phyloP scores from a whole-genome alignment of 2,797 vertebrate genomes.

The Leucoraja ocellata region DNA sequence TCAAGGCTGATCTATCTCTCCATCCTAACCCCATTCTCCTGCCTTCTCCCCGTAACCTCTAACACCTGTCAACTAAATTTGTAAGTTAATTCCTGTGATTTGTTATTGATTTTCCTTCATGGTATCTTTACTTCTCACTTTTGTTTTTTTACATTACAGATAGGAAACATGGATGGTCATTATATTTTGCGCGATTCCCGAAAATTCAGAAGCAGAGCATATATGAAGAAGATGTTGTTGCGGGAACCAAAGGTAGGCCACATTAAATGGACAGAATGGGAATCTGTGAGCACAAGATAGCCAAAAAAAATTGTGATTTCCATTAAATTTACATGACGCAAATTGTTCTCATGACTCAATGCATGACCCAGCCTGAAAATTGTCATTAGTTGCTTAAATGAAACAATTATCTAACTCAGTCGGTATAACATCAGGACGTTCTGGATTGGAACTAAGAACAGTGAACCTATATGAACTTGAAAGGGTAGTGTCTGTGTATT shows the following conservation, averaged over 20 bases:
- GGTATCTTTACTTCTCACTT: constrained; percentile 40
- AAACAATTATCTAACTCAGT: not conserved
- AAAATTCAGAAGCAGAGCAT: constrained; percentile 50
- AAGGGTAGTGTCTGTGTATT: not conserved
- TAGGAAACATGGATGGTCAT: constrained; percentile 50
- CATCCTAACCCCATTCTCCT: not conserved
- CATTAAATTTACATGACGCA: not conserved
- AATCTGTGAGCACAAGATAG: not conserved
- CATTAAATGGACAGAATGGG: constrained; percentile 8
- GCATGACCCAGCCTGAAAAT: not conserved
- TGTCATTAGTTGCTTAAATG: not conserved
- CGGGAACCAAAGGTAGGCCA: constrained; percentile 48
- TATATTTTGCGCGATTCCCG: constrained; percentile 53
- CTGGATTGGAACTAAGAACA: not conserved
- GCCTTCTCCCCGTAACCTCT: not conserved
- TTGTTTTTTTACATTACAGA: constrained; percentile 46
- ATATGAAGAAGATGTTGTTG: constrained; percentile 48
- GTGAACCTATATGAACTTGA: not conserved
- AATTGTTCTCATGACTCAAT: not conserved
- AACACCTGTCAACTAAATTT: not conserved
- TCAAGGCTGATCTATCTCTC: too few species aligned
- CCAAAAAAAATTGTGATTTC: not conserved
- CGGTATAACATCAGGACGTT: not conserved
- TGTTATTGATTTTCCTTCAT: constrained; percentile 52
- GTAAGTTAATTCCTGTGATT: constrained; percentile 41